phyloP scores from a whole-genome alignment of 2,113 vertebrate species.

The Eulacestoma nigropectus region DNA sequence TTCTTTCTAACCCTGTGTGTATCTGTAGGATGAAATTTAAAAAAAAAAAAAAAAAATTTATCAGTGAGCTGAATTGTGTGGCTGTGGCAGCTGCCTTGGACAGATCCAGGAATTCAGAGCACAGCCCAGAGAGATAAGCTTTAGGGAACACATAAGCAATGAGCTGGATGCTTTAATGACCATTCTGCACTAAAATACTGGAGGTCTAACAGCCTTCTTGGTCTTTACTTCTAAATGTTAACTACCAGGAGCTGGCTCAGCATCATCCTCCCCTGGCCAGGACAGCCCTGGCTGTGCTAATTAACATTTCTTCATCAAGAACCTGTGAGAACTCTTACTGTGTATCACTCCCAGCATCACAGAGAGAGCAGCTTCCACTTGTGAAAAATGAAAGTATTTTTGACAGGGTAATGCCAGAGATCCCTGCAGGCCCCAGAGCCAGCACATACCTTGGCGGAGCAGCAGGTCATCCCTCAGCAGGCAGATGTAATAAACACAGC shows the following conservation, averaged over 20 bases:
- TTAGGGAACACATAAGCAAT: not conserved
- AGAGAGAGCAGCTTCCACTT: not conserved
- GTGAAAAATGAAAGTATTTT: not conserved
- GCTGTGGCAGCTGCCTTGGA: not conserved
- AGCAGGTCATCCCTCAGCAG: slow-evolving; percentile 91
- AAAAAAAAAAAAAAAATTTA: not conserved
- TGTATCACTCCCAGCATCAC: not conserved
- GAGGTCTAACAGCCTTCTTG: not conserved
- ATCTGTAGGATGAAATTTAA: not conserved
- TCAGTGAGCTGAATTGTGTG: not conserved
- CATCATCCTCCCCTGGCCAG: not conserved
- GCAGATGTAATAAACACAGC: slow-evolving; percentile 96
- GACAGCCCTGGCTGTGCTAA: not conserved
- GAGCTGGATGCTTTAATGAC: not conserved
- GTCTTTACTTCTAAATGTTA: not conserved
- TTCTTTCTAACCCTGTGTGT: not conserved
- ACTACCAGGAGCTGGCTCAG: not conserved
- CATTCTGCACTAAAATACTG: not conserved
- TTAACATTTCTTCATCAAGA: not conserved
- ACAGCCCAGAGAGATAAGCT: not conserved
- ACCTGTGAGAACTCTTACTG: not conserved
- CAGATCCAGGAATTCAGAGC: not conserved
- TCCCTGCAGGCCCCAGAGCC: not conserved
- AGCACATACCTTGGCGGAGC: slow-evolving; percentile 87
- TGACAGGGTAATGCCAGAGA: not conserved